A percentile compares a stretch with the other conserved stretches of the same genome.
These are phyloP conservation scores for Oreotragus oreotragus DNA, from an alignment of 2,113 vertebrate species.

Conservation along the genomic window DNA sequence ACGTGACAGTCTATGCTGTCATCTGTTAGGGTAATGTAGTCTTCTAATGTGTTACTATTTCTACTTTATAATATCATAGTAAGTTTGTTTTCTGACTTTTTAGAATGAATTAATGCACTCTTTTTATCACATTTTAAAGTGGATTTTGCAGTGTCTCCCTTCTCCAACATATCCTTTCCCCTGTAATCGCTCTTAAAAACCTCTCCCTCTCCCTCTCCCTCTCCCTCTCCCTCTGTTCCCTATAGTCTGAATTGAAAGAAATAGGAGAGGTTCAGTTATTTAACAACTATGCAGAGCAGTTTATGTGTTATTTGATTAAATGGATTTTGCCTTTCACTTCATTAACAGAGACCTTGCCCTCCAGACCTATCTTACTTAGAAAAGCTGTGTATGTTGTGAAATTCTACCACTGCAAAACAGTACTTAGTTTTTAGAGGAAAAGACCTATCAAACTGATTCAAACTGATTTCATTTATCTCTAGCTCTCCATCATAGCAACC, in stretches of 20 bases:
- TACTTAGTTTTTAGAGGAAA: not conserved
- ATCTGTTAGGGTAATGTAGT: not conserved
- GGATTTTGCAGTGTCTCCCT: not conserved
- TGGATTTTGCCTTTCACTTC: not conserved
- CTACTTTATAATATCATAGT: not conserved
- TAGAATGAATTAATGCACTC: not conserved
- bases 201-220: accelerated
- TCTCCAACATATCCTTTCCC: not conserved
- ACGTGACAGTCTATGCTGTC: not conserved
- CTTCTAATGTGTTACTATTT: not conserved
- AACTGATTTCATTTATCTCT: conserved; percentile 34
- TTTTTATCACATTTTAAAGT: not conserved
- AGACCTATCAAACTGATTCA: not conserved
- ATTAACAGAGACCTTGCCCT: not conserved
- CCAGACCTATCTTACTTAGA: not conserved
- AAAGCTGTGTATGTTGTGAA: not conserved
- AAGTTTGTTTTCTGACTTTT: not conserved
- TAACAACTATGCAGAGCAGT: not conserved
- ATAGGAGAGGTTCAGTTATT: not conserved
- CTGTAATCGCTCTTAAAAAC: not conserved
- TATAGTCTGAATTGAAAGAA: not conserved
- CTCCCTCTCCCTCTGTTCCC: accelerated
- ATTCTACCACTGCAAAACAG: not conserved
- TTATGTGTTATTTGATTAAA: not conserved
- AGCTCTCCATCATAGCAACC: not conserved